Conservation (phyloP, 1,140 invertebrate genomes). For the Eurytemora carolleeae region DNA sequence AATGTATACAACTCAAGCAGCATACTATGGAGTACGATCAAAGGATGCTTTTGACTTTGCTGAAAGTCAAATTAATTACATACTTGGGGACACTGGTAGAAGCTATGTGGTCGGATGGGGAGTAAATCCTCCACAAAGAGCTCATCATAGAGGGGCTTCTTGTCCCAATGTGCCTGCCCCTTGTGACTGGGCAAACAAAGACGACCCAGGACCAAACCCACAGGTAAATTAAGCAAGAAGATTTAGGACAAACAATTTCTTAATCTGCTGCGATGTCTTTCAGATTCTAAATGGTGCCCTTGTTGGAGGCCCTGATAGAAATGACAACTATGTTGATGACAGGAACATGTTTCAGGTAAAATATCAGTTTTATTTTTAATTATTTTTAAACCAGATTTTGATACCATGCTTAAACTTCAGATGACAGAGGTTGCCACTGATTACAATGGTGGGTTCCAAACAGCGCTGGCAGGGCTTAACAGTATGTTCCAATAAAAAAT, state of each 20-base stretch:
- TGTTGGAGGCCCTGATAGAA: conserved; percentile 26
- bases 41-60: too few relatives aligned
- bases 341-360: conserved; percentile 24
- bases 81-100: conserved; percentile 35
- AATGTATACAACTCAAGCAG: too few relatives aligned
- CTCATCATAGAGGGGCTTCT: conserved; percentile 22
- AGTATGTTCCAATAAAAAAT: too few relatives aligned
- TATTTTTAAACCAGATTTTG: background rate
- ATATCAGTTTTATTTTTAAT: conserved; percentile 24
- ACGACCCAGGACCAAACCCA: conserved; percentile 22
- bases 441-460: conserved; percentile 27
- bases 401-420: background rate
- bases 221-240: too few relatives aligned
- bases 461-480: background rate
- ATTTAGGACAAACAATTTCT: background rate
- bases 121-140: conserved; percentile 29
- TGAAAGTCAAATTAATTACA: conserved; percentile 26
- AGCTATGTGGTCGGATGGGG: conserved; percentile 44
- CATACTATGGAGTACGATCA: too few relatives aligned
- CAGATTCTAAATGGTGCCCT: conserved; percentile 26
- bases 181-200: conserved; percentile 21
- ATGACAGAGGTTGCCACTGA: conserved; percentile 21
- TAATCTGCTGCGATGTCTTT: background rate
- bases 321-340: conserved; percentile 24
- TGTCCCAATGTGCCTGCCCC: conserved; percentile 20